These are phyloP conservation scores for Loris lydekkerianus DNA, from an alignment of 2,797 vertebrate genomes.

Conservation along the genomic window DNA sequence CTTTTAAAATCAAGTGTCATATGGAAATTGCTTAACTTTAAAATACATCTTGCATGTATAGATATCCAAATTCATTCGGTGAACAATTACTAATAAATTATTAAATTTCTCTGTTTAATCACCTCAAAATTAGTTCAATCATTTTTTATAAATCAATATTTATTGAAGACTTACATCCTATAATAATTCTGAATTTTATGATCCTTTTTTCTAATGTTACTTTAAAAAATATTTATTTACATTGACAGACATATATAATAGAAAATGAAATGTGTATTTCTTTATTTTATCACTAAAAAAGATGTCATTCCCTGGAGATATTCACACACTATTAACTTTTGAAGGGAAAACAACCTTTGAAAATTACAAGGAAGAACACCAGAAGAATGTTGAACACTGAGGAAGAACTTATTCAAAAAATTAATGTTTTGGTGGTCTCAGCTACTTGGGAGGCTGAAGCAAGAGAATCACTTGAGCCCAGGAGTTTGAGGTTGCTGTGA, in stretches of 20 bases:
- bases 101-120: background rate
- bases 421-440: background rate
- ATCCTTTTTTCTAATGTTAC: background rate
- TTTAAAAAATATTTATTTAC: slow-evolving; percentile 6
- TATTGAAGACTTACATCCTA: background rate
- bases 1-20: background rate
- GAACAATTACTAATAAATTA: background rate
- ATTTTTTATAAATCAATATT: background rate
- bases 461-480: no score
- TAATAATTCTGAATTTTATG: background rate
- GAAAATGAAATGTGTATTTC: background rate
- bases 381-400: background rate
- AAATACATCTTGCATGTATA: background rate
- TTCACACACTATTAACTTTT: background rate
- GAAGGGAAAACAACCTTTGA: background rate
- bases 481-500: no score
- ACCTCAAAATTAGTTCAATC: background rate
- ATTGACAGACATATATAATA: background rate
- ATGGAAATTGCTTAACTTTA: background rate
- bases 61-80: background rate
- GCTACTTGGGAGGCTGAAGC: no score
- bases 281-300: background rate
- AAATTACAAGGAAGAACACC: background rate
- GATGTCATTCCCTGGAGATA: background rate
- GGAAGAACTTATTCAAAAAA: background rate